Conservation (phyloP, 2,888 invertebrate genomes). For the Caenorhabditis afra region DNA sequence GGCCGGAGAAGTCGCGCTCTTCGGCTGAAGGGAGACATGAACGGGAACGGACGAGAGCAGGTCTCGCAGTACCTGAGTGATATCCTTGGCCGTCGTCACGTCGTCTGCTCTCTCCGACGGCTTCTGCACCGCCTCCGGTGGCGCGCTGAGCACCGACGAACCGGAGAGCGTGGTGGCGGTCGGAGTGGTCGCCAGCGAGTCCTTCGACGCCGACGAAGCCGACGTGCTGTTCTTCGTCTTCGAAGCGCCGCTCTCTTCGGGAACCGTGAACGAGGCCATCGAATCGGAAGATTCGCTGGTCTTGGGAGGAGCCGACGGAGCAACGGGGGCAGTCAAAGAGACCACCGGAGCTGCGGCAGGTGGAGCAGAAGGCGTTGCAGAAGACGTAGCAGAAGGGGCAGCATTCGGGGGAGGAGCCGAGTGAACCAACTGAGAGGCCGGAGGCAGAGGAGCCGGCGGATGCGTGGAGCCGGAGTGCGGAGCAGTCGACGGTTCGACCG, state of each 20-base stretch:
- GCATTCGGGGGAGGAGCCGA: background rate
- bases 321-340: background rate
- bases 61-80: too few relatives aligned
- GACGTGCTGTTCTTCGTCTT: background rate
- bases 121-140: background rate
- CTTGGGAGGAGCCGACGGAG: background rate
- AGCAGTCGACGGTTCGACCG: background rate
- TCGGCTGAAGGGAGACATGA: too few relatives aligned
- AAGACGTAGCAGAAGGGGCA: background rate
- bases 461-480: background rate
- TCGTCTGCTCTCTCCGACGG: background rate
- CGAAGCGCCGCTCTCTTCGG: slow-evolving; percentile 12
- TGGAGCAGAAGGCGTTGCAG: background rate
- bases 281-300: slow-evolving; percentile 1
- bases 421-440: too few relatives aligned
- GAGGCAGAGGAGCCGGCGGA: background rate
- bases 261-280: slow-evolving; percentile 35
- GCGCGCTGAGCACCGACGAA: slow-evolving; percentile 9
- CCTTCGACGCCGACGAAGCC: background rate
- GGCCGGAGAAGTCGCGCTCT: background rate
- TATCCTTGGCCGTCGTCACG: slow-evolving; percentile 25
- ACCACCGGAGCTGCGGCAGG: background rate
- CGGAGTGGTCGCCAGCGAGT: slow-evolving; percentile 10
- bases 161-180: slow-evolving; percentile 42
- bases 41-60: too few relatives aligned